A percentile compares a stretch with the other conserved stretches of the same genome.
phyloP scores from a whole-genome alignment of 2,113 vertebrate species.

The Macrotus californicus region DNA sequence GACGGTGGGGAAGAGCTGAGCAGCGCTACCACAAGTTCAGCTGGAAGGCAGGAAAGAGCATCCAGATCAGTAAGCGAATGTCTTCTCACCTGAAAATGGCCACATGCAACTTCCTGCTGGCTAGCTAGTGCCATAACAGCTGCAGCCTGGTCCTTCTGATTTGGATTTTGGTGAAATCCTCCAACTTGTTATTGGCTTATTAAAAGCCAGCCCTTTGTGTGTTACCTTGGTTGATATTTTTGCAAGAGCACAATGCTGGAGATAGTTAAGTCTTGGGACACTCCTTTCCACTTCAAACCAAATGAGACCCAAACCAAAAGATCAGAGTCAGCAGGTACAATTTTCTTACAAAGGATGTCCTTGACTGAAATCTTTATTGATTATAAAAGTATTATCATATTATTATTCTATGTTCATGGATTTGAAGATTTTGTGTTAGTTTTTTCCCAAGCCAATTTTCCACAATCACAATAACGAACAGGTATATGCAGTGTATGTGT shows the following conservation, averaged over 20 bases:
- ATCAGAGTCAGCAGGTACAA: neutral
- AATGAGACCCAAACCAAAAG: neutral
- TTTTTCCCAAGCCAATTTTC: neutral
- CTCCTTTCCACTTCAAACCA: neutral
- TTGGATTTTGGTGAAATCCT: neutral
- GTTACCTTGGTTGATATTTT: neutral
- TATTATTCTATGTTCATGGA: neutral
- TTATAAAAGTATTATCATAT: neutral
- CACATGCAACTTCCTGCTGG: neutral
- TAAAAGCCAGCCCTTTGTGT: neutral
- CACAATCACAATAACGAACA: neutral
- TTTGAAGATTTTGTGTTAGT: neutral
- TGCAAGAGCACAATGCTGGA: neutral
- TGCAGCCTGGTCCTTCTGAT: neutral
- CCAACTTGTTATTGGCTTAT: neutral
- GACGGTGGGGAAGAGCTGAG: neutral
- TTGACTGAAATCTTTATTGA: neutral
- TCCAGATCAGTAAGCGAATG: neutral
- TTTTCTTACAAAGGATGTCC: neutral
- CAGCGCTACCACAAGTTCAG: neutral
- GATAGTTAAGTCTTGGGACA: neutral
- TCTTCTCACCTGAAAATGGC: neutral
- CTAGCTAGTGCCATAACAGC: neutral
- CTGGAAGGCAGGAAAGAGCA: neutral
- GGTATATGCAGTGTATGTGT: neutral